These are phyloP conservation scores for Ophion ellenae DNA, from an alignment of 2,888 invertebrate species.

Conservation along the genomic window DNA sequence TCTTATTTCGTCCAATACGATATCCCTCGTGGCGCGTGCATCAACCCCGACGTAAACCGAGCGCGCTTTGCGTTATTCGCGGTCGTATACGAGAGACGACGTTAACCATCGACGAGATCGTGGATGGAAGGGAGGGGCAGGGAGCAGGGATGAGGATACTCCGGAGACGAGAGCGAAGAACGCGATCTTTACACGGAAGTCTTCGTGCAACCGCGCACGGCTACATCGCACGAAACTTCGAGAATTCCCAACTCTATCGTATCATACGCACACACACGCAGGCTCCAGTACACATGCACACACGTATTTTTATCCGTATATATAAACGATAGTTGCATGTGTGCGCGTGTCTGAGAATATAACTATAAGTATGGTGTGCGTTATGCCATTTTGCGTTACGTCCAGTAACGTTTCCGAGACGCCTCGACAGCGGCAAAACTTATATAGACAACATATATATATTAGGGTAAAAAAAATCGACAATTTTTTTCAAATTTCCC, in stretches of 20 bases:
- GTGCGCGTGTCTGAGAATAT: too few species aligned
- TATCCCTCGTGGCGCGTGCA: conserved; percentile 49
- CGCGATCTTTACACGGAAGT: conserved; percentile 63
- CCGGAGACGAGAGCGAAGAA: conserved; percentile 47
- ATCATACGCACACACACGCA: neutral
- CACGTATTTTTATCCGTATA: neutral
- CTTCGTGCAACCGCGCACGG: conserved; percentile 55
- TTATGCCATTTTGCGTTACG: conserved; percentile 59
- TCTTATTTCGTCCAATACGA: neutral
- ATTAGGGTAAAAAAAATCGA: too few species aligned
- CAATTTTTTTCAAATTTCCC: too few species aligned
- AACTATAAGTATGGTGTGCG: conserved; percentile 10
- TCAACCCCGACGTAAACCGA: conserved; percentile 61
- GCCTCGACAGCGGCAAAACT: conserved; percentile 51
- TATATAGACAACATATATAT: too few species aligned
- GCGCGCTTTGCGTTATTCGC: conserved; percentile 48
- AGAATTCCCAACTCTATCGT: conserved; percentile 50
- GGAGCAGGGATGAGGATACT: conserved; percentile 16
- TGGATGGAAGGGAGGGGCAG: conserved; percentile 2
- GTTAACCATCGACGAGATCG: conserved; percentile 43
- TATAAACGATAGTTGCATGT: neutral
- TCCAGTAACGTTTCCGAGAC: conserved; percentile 53
- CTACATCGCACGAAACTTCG: conserved; percentile 40
- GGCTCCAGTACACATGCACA: neutral
- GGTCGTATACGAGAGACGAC: conserved; percentile 50